Percentiles rank a stretch among this genome's conserved stretches.
phyloP scores from a whole-genome alignment of 2,888 invertebrate species.

The Ecdyonurus torrentis region DNA sequence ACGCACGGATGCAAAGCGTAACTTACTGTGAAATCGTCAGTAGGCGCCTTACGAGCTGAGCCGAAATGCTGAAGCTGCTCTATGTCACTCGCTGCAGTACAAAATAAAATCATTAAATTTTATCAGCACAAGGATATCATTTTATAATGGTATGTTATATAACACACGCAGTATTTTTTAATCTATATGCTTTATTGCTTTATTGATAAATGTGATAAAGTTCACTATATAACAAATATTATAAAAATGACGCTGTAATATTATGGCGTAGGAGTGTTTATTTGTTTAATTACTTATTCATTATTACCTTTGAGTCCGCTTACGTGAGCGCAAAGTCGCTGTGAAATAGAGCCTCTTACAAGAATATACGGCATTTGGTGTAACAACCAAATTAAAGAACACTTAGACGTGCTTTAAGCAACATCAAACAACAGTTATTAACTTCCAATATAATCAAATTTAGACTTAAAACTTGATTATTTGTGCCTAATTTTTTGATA shows the following conservation, averaged over 20 bases:
- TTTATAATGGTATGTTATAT: neutral
- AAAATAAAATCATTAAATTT: no score
- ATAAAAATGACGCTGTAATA: no score
- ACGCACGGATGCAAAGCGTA: conserved; percentile 78
- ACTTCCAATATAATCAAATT: no score
- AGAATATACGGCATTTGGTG: conserved; percentile 1
- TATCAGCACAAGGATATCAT: no score
- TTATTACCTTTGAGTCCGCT: neutral
- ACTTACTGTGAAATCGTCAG: conserved; percentile 70
- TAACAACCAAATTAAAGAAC: neutral
- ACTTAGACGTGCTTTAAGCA: neutral
- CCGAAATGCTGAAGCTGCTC: conserved; percentile 69
- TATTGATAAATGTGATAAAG: neutral
- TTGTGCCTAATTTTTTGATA: no score
- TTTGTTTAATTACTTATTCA: neutral
- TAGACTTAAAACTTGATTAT: no score
- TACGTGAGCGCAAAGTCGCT: neutral
- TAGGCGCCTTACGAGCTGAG: conserved; percentile 52
- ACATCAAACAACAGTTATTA: neutral
- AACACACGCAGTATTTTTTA: no score
- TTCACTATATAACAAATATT: neutral
- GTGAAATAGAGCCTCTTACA: neutral
- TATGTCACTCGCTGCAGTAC: conserved; percentile 52
- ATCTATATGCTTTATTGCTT: no score
- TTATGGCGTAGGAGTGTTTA: no score